A percentile compares a stretch with the other conserved stretches of the same genome.
These are phyloP conservation scores for Sus cebifrons DNA, from an alignment of 2,797 vertebrate species.

Conservation along the genomic window DNA sequence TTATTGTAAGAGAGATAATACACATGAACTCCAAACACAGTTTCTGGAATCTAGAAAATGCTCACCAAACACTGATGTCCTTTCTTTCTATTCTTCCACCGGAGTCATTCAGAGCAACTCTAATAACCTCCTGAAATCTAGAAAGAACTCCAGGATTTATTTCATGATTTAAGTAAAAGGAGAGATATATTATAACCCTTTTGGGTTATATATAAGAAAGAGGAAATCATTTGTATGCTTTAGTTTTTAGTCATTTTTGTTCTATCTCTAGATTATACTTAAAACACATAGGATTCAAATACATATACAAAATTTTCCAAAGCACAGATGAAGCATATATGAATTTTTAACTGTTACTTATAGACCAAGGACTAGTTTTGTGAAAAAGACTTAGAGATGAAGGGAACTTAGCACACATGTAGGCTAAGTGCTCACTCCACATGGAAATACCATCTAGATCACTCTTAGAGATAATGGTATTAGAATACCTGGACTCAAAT, in stretches of 20 bases:
- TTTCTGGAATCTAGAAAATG: slow-evolving; percentile 9
- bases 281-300: slow-evolving; percentile 46
- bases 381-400: neutral
- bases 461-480: neutral
- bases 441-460: neutral
- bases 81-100: neutral
- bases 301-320: neutral
- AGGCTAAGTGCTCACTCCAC: neutral
- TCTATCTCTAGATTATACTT: neutral
- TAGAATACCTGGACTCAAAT: neutral
- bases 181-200: neutral
- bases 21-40: neutral
- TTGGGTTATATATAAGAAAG: neutral
- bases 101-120: slow-evolving; percentile 1
- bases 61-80: neutral
- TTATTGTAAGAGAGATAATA: neutral
- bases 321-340: neutral
- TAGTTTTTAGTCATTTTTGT: neutral
- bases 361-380: neutral
- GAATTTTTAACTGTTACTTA: neutral
- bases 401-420: neutral
- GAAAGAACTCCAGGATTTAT: neutral
- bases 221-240: slow-evolving; percentile 1
- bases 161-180: neutral
- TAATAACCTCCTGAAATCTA: neutral